Conservation (phyloP, 2,113 vertebrate species). For the Entelurus aequoreus region DNA sequence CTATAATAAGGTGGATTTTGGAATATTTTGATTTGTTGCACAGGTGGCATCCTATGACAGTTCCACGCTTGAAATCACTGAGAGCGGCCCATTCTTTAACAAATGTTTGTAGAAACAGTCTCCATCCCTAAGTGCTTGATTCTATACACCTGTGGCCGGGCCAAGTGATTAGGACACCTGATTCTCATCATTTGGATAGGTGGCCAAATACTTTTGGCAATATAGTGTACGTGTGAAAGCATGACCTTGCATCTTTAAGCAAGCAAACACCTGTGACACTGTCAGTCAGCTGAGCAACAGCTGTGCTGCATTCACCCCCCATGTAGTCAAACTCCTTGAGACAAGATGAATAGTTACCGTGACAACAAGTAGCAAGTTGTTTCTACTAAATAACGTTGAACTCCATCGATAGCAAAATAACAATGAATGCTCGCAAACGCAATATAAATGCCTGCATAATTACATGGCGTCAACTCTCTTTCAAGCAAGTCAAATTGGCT, state of each 20-base stretch:
- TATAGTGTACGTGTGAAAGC: conserved; percentile 12
- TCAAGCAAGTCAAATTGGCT: conserved; percentile 1
- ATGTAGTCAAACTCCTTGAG: conserved; percentile 23
- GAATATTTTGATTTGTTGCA: too few species aligned
- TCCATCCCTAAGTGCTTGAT: too few species aligned
- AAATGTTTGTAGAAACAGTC: too few species aligned
- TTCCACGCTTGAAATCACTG: too few species aligned
- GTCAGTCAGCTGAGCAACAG: conserved; percentile 51
- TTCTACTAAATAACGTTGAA: background rate
- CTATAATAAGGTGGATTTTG: too few species aligned
- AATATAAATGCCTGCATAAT: background rate
- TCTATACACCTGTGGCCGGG: too few species aligned
- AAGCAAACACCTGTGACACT: conserved; percentile 65
- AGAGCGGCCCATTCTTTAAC: too few species aligned
- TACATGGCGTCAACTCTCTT: background rate
- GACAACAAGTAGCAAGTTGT: conserved; percentile 16
- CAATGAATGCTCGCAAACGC: too few species aligned
- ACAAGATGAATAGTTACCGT: conserved; percentile 25
- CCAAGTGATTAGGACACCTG: too few species aligned
- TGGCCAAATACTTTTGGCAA: too few species aligned
- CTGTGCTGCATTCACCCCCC: conserved; percentile 48
- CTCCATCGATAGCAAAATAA: background rate
- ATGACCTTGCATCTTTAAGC: conserved; percentile 23
- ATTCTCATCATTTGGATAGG: too few species aligned
- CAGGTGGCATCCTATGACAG: too few species aligned